Evolutionary conservation across 2,113 vertebrate species (phyloP), one percentile per base, ranked within the genome.

Genomic region (Pluvianellus socialis): DNA sequence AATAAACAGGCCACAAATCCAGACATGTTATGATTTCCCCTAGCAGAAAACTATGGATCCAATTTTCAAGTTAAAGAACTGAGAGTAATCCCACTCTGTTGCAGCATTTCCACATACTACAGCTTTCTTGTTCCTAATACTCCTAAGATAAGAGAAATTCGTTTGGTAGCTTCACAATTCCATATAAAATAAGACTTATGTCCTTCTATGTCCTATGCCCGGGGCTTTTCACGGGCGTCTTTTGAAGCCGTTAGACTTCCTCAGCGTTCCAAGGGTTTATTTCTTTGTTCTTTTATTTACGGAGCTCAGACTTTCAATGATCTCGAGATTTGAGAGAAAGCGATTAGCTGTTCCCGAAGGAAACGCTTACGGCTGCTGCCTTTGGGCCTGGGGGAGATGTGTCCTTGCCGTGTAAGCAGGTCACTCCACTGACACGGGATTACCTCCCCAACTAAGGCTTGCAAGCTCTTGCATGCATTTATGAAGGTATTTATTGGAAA

Each of bases 401-500:
- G 74, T 72, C 92, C 71, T 67, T 44, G 77, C 61, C n/a, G 72
- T 2, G 12, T 22, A 27, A 42, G 40, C 59, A 74, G 87, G 70
- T 82, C 75, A 42, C 47, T 50, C 50, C 68, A 20, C 24, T 3
- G 35, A 27, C 4, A 79, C 5, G 16, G 2, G 50, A 62, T 28
- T 4, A 27, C 3, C 35, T 66, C 73, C 52, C 52, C 68, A 22
- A 0, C 19, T n/a, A 9, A 44, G 56, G n/a, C 55, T 18, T 26
- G 26, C 22, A 22, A n/a, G 23, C 35, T 1, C 21, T 4, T 4
- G 18, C 4, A 6, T 10, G 53, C 13, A 0, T 35, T 32, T 12
- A 4, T 3, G 12, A 30, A 70, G 80, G 26, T 1, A 17, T 50
- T 70, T 67, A 10, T 32, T 5, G 17, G 27, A 55, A 52, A 70